Evolutionary conservation across 2,113 vertebrate species (phyloP).

Genomic region (Neodon shergylaensis): DNA sequence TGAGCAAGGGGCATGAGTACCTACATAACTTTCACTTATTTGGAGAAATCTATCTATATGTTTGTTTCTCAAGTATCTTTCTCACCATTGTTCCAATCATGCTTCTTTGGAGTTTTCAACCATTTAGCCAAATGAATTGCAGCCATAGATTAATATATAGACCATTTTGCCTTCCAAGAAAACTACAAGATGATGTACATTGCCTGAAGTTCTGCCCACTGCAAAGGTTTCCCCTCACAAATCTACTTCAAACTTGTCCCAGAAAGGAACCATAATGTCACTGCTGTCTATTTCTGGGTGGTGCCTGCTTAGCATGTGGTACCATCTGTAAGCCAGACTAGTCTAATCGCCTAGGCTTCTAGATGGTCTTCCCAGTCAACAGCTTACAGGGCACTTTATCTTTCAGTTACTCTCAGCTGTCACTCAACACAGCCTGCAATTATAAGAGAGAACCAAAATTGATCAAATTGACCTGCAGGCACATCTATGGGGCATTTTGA

Average conservation of each 20-base stretch:
- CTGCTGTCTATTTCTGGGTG: background rate
- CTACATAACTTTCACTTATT: background rate
- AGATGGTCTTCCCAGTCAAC: background rate
- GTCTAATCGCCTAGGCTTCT: background rate
- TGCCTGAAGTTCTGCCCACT: background rate
- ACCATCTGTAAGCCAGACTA: background rate
- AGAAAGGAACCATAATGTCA: background rate
- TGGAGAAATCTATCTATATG: background rate
- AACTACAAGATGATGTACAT: rapidly evolving
- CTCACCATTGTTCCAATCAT: background rate
- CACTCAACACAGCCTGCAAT: background rate
- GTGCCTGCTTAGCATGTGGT: background rate
- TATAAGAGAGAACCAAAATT: too few relatives aligned
- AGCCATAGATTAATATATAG: background rate
- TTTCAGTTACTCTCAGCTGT: background rate
- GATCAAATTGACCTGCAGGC: background rate
- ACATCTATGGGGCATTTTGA: too few relatives aligned
- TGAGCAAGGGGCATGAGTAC: background rate
- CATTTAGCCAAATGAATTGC: background rate
- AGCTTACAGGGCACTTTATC: background rate
- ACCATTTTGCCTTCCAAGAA: background rate
- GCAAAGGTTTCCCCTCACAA: background rate
- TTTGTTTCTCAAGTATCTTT: background rate
- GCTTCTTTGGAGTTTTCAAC: background rate
- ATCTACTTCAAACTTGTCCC: background rate